Percentiles rank a stretch among this genome's conserved stretches.
Conservation (phyloP, 2,113 vertebrate genomes). For the Melanostigma gelatinosum region DNA sequence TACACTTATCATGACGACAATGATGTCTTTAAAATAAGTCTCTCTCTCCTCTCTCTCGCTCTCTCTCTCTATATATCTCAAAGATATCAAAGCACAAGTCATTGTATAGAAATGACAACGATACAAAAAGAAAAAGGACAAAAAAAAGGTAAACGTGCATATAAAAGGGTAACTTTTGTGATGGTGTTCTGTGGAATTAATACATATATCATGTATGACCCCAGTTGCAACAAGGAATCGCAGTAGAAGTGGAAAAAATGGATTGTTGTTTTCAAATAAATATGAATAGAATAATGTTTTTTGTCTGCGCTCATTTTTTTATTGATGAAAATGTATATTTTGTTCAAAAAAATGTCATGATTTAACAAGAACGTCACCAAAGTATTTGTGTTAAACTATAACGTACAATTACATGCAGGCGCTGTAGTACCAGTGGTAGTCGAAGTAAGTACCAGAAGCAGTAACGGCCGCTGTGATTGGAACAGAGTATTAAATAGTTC, state of each 20-base stretch:
- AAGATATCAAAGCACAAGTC: slow-evolving; percentile 86
- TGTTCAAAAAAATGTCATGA: background rate
- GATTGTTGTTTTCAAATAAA: slow-evolving; percentile 88
- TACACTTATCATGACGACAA: slow-evolving; percentile 68
- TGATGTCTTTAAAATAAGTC: slow-evolving; percentile 76
- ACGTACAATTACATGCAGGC: background rate
- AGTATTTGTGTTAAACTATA: background rate
- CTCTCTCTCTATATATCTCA: slow-evolving; percentile 51
- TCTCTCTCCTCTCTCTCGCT: no score
- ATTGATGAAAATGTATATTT: background rate
- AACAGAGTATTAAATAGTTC: background rate
- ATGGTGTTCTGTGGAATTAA: slow-evolving; percentile 82
- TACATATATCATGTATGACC: slow-evolving; percentile 81
- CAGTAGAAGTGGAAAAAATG: slow-evolving; percentile 79
- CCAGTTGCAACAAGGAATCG: slow-evolving; percentile 77
- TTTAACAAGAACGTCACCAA: background rate
- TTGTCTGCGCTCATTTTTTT: slow-evolving; percentile 30
- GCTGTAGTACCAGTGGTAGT: background rate
- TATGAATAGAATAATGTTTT: slow-evolving; percentile 69
- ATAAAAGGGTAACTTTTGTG: slow-evolving; percentile 81
- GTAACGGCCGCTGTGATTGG: no score
- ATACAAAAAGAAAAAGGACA: slow-evolving; percentile 52
- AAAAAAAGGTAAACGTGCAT: slow-evolving; percentile 72
- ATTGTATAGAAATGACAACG: slow-evolving; percentile 77
- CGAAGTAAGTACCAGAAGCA: background rate